Conservation (phyloP, 2,797 vertebrate genomes). For the Taeniopygia guttata region DNA sequence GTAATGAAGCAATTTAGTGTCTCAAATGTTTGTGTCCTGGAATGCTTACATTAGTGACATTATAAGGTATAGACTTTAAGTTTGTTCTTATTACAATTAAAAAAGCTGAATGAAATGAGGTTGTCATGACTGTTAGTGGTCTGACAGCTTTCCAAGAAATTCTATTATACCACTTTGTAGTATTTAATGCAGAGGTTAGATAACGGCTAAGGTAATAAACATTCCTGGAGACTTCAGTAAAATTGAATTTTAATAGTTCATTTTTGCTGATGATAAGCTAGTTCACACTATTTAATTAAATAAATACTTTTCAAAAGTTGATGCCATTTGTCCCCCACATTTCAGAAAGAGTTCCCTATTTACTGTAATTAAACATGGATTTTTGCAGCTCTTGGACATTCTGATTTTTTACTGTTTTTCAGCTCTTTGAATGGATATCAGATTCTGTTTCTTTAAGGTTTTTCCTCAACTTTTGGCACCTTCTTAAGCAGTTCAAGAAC, state of each 20-base stretch:
- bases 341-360: neutral
- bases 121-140: neutral
- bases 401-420: slow-evolving; percentile 13
- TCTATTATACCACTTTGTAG: neutral
- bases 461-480: neutral
- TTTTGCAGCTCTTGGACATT: slow-evolving; percentile 9
- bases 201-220: neutral
- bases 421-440: neutral
- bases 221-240: neutral
- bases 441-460: slow-evolving; percentile 4
- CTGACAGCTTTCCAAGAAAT: slow-evolving; percentile 3
- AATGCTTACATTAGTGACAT: neutral
- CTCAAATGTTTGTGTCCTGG: neutral
- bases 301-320: neutral
- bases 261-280: neutral
- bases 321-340: neutral
- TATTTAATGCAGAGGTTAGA: neutral
- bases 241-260: neutral
- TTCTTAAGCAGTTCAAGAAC: neutral
- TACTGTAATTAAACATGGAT: neutral
- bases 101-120: neutral
- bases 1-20: neutral
- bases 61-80: neutral
- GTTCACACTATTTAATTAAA: neutral
- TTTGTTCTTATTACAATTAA: neutral